Conservation (phyloP, 2,797 vertebrate genomes). For the Siniperca scherzeri region DNA sequence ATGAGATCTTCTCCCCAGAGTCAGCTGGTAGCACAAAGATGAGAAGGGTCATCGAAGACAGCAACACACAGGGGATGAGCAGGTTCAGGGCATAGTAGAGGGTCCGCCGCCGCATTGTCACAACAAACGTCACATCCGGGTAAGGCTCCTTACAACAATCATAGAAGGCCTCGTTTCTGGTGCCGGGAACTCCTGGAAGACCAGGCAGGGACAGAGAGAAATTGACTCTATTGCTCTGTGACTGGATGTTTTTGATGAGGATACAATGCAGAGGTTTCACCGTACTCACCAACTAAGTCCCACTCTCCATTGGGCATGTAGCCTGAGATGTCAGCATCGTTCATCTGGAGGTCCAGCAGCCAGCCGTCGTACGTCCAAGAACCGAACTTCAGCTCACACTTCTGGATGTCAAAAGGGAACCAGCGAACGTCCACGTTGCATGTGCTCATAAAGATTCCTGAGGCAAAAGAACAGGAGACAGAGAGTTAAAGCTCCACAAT, state of each 20-base stretch:
- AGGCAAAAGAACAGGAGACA: not conserved
- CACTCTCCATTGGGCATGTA: slow-evolving; percentile 89
- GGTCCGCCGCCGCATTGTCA: slow-evolving; percentile 86
- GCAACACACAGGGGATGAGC: slow-evolving; percentile 87
- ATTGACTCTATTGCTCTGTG: not conserved
- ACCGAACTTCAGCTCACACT: slow-evolving; percentile 88
- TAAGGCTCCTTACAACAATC: slow-evolving; percentile 89
- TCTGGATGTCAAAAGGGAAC: slow-evolving; percentile 90
- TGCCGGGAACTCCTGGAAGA: slow-evolving; percentile 83
- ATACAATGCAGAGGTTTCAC: not conserved
- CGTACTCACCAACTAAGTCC: slow-evolving; percentile 86
- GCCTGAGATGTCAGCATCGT: slow-evolving; percentile 83
- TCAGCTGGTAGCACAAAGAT: slow-evolving; percentile 88
- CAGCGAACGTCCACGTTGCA: slow-evolving; percentile 90
- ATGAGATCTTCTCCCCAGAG: slow-evolving; percentile 89
- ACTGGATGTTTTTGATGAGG: not conserved
- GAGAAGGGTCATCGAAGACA: slow-evolving; percentile 89
- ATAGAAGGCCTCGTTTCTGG: slow-evolving; percentile 82
- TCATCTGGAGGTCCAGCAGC: slow-evolving; percentile 89
- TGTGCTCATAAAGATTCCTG: slow-evolving; percentile 90
- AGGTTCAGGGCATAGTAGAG: slow-evolving; percentile 89
- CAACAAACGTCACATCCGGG: slow-evolving; percentile 86
- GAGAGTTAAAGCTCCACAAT: slow-evolving; percentile 17
- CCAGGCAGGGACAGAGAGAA: not conserved
- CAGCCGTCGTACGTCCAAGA: slow-evolving; percentile 89